These are phyloP conservation scores for Elanoides forficatus DNA, from an alignment of 2,113 vertebrate species.

Conservation along the genomic window DNA sequence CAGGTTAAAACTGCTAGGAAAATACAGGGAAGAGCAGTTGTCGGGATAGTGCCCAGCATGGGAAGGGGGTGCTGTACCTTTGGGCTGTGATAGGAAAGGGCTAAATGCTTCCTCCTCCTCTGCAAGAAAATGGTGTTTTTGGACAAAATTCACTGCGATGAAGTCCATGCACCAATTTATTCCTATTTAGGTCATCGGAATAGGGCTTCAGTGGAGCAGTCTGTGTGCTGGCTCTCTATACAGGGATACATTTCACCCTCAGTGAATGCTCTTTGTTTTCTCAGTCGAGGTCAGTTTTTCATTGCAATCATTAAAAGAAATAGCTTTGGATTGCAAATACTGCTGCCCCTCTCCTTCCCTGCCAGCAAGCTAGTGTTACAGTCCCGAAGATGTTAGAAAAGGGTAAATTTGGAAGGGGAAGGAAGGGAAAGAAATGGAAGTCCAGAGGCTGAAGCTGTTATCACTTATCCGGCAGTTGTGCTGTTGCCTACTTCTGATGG, in stretches of 20 bases:
- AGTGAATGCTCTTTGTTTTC: conserved; percentile 61
- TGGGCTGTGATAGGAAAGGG: not conserved
- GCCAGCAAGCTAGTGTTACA: not conserved
- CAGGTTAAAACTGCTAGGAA: not conserved
- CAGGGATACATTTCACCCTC: conserved; percentile 36
- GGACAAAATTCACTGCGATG: not conserved
- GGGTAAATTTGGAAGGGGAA: not conserved
- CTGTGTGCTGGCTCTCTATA: conserved; percentile 8
- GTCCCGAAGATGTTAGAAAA: not conserved
- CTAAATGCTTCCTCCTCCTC: not conserved
- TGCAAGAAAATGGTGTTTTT: not conserved
- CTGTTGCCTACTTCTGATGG: not conserved
- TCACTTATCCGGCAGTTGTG: not conserved
- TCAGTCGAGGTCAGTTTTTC: conserved; percentile 56
- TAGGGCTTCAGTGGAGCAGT: conserved; percentile 4
- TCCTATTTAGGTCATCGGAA: conserved; percentile 57
- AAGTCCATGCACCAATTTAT: conserved; percentile 12
- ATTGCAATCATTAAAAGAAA: conserved; percentile 47
- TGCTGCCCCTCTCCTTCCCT: not conserved
- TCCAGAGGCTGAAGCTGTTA: not conserved
- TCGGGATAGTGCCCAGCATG: not conserved
- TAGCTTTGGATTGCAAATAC: conserved; percentile 23
- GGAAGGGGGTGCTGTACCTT: not conserved
- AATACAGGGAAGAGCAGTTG: not conserved
- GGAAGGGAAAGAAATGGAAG: not conserved